Base-by-base conservation (phyloP, 2,888 invertebrate genomes). In the Ochlodes sylvanus region DNA sequence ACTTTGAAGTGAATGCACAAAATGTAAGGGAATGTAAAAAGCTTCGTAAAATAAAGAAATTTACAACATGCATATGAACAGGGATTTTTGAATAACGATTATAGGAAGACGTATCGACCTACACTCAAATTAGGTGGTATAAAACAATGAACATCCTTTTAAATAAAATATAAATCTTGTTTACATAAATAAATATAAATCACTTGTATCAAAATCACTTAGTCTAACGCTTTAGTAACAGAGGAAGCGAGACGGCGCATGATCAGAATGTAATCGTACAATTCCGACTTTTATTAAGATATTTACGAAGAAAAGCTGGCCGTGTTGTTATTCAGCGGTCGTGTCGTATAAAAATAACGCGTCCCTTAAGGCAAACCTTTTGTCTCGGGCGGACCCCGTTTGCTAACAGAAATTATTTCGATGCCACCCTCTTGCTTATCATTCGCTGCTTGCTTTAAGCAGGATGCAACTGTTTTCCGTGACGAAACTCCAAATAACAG, bases 1-100 rank as follows among this genome's bases (percentile, higher is more conserved):
- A 92, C 92, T 90, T 90, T 88, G 87, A 89, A 91, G 88, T 89
- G 88, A 90, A 91, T 87, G 89, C 88, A 90, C 88, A 90, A 90
- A 52, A 88, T 86, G 87, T 87, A 90, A 86, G 85, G 87, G 89
- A 87, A 89, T 89, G 87, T 88, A 88, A 90, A 90, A 89, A 86
- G 80, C 79, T 80, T 78, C 79, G 79, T 82, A 79, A 81, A 77
- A 79, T 82, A 84, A 76, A 73, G 80, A 81, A 86, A 87, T 87
- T 87, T 84, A 85, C 85, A 82, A 78, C 73, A 77, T 63, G 75
- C 76, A 72, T 27, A 21, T 21, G 21, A 56, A 42, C n/a, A 55
- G 19, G 12, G 44, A 54, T 67, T 67, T 27, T 19, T 19, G 42
- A 42, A n/a, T n/a, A n/a, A 60, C 44, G 42, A n/a, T 17, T 27